Evolutionary conservation across 2,888 invertebrate species (phyloP), one percentile per base, ranked within the genome.

Genomic region (Diarsia dahlii): DNA sequence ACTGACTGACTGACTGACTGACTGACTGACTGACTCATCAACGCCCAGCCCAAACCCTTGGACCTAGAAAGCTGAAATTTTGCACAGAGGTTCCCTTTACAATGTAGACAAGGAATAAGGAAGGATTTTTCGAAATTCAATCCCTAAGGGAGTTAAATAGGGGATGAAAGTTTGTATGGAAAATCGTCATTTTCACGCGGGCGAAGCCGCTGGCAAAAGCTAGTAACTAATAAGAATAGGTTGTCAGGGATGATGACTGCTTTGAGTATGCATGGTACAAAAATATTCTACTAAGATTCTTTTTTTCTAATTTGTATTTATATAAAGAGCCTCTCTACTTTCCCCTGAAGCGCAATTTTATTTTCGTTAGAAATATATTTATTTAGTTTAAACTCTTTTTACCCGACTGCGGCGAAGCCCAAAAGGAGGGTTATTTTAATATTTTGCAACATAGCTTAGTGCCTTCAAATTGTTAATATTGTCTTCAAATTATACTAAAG

Each of bases 401-500:
- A 28, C 28, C 28, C 28, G 28, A 28, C 28, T 28, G 28, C 28
- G 28, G 28, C 28, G 28, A 28, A 28, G 2, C 28, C 28, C 28
- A 2, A 28, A 28, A 28, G 28, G 28, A 28, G 28, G 28, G 28
- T 28, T 28, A 28, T 28, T 28, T 71, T 52, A 6, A 78, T 69
- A 56, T 34, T 63, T 77, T 58, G 63, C 77, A 15, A 45, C 70
- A 52, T 64, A 65, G 64, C 58, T 52, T 78, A 80, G 74, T 74
- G 81, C 81, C 81, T 78, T 78, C 64, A 50, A 65, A 65, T 80
- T 65, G 20, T 78, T 73, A 64, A 60, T 78, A 73, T 46, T 46
- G 58, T 52, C 34, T 52, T 23, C 34, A 46, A 45, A 45, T 20
- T n/a, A 48, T 20, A 58, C n/a, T 23, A 20, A 52, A 39, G 34